Percentiles rank a stretch among this genome's conserved stretches.
Evolutionary conservation across 2,797 vertebrate genomes (phyloP).

Genomic region (Caiman crocodilus): DNA sequence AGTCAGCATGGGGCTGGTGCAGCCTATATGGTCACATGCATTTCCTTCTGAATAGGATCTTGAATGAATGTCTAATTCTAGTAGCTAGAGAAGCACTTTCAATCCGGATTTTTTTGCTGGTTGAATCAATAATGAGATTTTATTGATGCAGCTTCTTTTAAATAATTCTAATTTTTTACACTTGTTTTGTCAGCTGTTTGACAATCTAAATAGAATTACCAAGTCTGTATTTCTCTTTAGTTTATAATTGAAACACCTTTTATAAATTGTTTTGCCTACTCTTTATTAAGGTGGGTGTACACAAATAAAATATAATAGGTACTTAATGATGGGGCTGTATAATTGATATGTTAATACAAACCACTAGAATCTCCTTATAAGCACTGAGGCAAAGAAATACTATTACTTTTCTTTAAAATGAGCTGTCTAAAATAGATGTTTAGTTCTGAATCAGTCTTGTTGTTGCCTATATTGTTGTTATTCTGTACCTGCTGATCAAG

Average conservation of each 20-base stretch:
- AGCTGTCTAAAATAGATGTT: background rate
- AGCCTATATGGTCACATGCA: background rate
- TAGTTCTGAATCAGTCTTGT: constrained; percentile 11
- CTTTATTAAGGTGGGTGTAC: constrained; percentile 8
- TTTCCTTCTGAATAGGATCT: background rate
- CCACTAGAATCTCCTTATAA: background rate
- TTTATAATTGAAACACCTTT: constrained; percentile 6
- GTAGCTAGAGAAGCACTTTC: background rate
- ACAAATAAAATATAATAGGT: background rate
- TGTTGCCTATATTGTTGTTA: background rate
- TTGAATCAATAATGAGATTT: background rate
- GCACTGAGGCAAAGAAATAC: constrained; percentile 10
- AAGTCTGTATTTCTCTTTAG: background rate
- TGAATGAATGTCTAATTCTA: constrained; percentile 14
- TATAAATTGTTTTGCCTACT: background rate
- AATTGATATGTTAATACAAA: background rate
- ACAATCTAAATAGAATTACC: constrained; percentile 49
- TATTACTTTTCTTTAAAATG: background rate
- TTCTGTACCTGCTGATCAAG: constrained; percentile 12
- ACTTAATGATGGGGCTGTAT: constrained; percentile 26
- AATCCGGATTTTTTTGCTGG: background rate
- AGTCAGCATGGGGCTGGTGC: background rate
- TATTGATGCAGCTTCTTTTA: background rate
- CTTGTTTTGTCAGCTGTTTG: background rate
- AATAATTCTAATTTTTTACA: background rate